Base-by-base conservation (phyloP, 1,140 invertebrate genomes). In the Calosoma granatense region DNA sequence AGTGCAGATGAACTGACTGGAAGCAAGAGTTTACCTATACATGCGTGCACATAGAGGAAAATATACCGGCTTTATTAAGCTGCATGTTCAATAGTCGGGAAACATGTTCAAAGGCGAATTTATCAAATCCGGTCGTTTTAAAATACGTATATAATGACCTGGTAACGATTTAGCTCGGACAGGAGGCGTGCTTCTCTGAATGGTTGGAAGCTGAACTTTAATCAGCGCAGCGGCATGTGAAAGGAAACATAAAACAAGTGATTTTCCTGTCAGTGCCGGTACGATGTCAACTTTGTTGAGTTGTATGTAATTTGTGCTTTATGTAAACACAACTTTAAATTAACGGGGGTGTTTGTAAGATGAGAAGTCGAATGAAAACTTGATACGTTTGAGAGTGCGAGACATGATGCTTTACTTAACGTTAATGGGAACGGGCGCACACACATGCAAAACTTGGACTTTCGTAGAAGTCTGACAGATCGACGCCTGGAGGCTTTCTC, bases 271-370 rank as follows among this genome's bases (percentile, higher is more conserved):
- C n/a, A n/a, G n/a, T n/a, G n/a, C n/a, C n/a, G n/a, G 17, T 47
- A 47, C 9, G 41, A 4, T 47, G 15, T 47, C 41, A 12, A 17
- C 4, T 47, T 6, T 47, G 17, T 17, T 47, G 41, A 47, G 15
- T 4, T 47, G 4, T 14, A 30, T 30, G 26, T 30, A 6, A 30
- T 30, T 30, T 30, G 26, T 6, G 4, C 26, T 17, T 47, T 17
- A 17, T 17, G 17, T 47, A n/a, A 36, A n/a, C 26, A 36, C 41
- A 47, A 47, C 41, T 47, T 47, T 17, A 47, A 47, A 47, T 47
- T 47, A n/a, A 17, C 41, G 15, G 17, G 17, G 15, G 26, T 36
- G 26, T 36, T 6, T 36, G n/a, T n/a, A 36, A 36, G 26, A 36
- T 36, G 26, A 36, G 26, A 36, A 36, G 26, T 36, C 26, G n/a